Evolutionary conservation across 2,888 invertebrate genomes (phyloP).

Genomic region (Laspeyria flexula): DNA sequence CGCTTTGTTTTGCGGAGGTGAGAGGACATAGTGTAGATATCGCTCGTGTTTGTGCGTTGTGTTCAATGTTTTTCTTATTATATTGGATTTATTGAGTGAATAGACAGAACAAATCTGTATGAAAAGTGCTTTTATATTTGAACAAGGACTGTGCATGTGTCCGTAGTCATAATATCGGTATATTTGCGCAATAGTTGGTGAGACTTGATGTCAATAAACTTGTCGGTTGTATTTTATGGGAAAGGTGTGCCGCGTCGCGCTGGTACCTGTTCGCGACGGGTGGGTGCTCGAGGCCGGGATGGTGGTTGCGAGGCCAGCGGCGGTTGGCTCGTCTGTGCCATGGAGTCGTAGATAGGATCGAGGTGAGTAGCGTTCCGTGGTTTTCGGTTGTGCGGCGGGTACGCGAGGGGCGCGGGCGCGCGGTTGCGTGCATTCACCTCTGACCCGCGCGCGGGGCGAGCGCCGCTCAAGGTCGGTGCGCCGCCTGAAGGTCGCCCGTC

Average conservation of each 20-base stretch:
- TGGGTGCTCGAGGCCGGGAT: slow-evolving; percentile 68
- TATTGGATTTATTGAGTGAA: slow-evolving; percentile 73
- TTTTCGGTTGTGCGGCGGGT: slow-evolving; percentile 56
- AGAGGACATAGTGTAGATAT: slow-evolving; percentile 66
- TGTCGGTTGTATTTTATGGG: slow-evolving; percentile 84
- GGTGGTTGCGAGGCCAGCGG: slow-evolving; percentile 53
- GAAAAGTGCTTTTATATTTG: slow-evolving; percentile 63
- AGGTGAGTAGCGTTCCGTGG: slow-evolving; percentile 73
- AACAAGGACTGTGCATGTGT: slow-evolving; percentile 69
- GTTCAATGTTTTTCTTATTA: slow-evolving; percentile 77
- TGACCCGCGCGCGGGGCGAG: slow-evolving; percentile 83
- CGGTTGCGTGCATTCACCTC: slow-evolving; percentile 82
- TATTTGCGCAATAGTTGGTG: slow-evolving; percentile 78
- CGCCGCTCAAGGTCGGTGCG: slow-evolving; percentile 85
- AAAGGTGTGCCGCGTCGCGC: slow-evolving; percentile 83
- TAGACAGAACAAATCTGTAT: slow-evolving; percentile 54
- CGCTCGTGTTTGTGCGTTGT: slow-evolving; percentile 60
- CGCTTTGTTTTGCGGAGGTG: slow-evolving; percentile 86
- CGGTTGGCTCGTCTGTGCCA: slow-evolving; percentile 57
- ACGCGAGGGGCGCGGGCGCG: slow-evolving; percentile 57
- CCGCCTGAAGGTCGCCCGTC: slow-evolving; percentile 84
- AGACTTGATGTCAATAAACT: slow-evolving; percentile 85
- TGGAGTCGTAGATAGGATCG: slow-evolving; percentile 65
- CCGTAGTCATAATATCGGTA: slow-evolving; percentile 57
- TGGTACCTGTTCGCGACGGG: slow-evolving; percentile 77